A percentile compares a stretch with the other conserved stretches of the same genome.
phyloP scores from a whole-genome alignment of 2,113 vertebrate genomes.

The Corythoichthys haematopterus region DNA sequence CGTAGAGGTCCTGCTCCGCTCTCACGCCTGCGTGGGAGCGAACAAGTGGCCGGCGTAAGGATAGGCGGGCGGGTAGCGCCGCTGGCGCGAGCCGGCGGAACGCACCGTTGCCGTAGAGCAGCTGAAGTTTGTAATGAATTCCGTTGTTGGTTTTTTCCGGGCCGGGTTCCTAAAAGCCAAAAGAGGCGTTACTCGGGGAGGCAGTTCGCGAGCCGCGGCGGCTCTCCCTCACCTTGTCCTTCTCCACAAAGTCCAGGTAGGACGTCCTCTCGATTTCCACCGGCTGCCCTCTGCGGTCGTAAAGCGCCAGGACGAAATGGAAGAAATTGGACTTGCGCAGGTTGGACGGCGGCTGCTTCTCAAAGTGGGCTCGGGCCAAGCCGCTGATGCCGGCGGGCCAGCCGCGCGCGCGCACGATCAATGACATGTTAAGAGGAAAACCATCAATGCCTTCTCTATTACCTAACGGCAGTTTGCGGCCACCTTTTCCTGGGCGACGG shows the following conservation, averaged over 20 bases:
- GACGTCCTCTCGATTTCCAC: slow-evolving; percentile 86
- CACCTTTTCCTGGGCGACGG: background rate
- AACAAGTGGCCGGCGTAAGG: background rate
- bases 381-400: slow-evolving; percentile 75
- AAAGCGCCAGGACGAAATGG: slow-evolving; percentile 82
- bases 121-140: slow-evolving; percentile 63
- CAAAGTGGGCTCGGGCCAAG: slow-evolving; percentile 85
- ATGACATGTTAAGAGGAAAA: background rate
- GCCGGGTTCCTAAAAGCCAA: slow-evolving; percentile 40
- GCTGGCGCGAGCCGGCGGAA: background rate
- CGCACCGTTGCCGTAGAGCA: slow-evolving; percentile 63
- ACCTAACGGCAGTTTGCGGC: too few species aligned
- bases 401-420: slow-evolving; percentile 2
- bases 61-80: background rate
- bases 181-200: background rate
- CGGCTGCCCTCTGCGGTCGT: slow-evolving; percentile 87
- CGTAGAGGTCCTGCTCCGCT: slow-evolving; percentile 56
- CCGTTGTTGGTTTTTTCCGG: slow-evolving; percentile 67
- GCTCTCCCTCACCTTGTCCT: slow-evolving; percentile 66
- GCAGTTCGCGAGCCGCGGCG: background rate
- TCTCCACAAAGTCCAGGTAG: slow-evolving; percentile 82
- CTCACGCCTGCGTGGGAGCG: slow-evolving; percentile 38
- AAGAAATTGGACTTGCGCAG: slow-evolving; percentile 70
- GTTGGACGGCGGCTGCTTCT: slow-evolving; percentile 89
- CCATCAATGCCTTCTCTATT: background rate